Base-by-base conservation (phyloP, 2,113 vertebrate species). In the Myodes glareolus region DNA sequence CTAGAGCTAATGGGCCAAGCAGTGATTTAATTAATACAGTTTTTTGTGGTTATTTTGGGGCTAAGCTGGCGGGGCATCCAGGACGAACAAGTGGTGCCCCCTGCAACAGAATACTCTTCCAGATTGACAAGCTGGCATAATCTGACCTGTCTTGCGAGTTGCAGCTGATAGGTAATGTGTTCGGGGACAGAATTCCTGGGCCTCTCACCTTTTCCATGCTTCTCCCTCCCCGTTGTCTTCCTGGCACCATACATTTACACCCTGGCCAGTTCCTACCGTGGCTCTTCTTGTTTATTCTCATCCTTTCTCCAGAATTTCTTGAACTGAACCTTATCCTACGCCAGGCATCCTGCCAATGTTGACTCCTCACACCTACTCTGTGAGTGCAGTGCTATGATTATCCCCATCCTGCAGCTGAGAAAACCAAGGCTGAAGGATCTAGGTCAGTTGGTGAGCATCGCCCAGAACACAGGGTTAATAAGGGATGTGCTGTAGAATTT, bases 111-210 rank as follows among this genome's bases (percentile, higher is more conserved):
- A 95, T 94, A n/a, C 27, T 93, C 73, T 94, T 92, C 23, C 31
- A 93, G 36, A 68, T 91, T 58, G 58, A 81, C 16, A 75, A 9
- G n/a, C 90, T 42, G 76, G 47, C n/a, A 76, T 33, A 88, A 86
- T 87, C 96, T 95, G 73, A 92, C 52, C 36, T 90, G 27, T 86
- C 65, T 39, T 95, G 36, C n/a, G 80, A 94, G 72, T 25, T 89
- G 29, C 77, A 89, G 8, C 77, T 89, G 67, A 92, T 94, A 90
- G 3, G 0, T 72, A 23, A 72, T 90, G 33, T 90, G 47, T 95
- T 81, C 55, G 33, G 55, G n/a, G 67, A 82, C 58, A 25, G 4
- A 85, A 45, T 90, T 95, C 91, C 84, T 86, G 89, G 29, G 80
- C 42, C 81, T 91, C 90, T 31, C 67, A 65, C 13, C 45, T 92